phyloP scores from a whole-genome alignment of 2,113 vertebrate species.

The Nannobrachium achirus region DNA sequence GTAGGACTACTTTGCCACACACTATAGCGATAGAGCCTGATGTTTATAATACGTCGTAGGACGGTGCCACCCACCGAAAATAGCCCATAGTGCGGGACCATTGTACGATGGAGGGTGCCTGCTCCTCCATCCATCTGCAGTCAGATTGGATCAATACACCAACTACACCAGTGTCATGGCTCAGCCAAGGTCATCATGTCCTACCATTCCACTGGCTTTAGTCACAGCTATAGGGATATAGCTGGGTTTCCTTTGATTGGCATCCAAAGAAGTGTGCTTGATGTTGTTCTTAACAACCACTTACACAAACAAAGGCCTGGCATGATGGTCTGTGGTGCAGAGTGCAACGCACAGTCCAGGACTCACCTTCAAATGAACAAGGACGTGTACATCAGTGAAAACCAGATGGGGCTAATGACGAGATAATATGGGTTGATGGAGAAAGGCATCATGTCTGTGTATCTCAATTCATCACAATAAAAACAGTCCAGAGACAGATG shows the following conservation, averaged over 20 bases:
- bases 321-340: conserved; percentile 3
- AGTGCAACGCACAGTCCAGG: conserved; percentile 21
- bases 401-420: not conserved
- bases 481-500: conserved; percentile 2
- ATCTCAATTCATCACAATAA: not conserved
- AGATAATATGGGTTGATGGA: not conserved
- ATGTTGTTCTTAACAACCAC: conserved; percentile 39
- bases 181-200: conserved; percentile 52
- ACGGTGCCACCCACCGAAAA: too few relatives aligned
- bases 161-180: conserved; percentile 31
- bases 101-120: too few relatives aligned
- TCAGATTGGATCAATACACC: conserved; percentile 48
- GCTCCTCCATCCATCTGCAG: too few relatives aligned
- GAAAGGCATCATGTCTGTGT: not conserved
- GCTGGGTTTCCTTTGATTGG: conserved; percentile 41
- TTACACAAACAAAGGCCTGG: conserved; percentile 32
- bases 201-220: conserved; percentile 18
- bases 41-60: too few relatives aligned
- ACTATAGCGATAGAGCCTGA: too few relatives aligned
- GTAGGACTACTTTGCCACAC: too few relatives aligned
- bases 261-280: conserved; percentile 28
- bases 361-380: conserved; percentile 21
- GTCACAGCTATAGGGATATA: conserved; percentile 32
- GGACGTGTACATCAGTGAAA: not conserved
- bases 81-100: too few relatives aligned